Evolutionary conservation across 2,888 invertebrate species (phyloP).

Genomic region (Hyppa rectilinea): DNA sequence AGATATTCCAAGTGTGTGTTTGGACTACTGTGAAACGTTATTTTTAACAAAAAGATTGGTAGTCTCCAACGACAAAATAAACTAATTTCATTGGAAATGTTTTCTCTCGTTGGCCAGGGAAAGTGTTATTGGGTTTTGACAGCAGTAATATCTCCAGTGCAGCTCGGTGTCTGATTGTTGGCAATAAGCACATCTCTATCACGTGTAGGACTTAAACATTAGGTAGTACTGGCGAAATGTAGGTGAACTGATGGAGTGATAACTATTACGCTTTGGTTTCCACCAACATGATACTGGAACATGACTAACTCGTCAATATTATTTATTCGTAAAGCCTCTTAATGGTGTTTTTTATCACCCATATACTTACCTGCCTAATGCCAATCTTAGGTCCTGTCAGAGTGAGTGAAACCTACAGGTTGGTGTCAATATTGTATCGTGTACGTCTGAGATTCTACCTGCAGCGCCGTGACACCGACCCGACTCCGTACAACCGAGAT

Average conservation of each 20-base stretch:
- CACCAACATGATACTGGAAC: neutral
- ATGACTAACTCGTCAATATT: neutral
- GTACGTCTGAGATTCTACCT: conserved; percentile 58
- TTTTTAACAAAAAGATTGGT: no score
- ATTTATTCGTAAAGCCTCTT: neutral
- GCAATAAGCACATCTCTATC: neutral
- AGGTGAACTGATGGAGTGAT: neutral
- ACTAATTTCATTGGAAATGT: neutral
- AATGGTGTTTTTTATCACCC: no score
- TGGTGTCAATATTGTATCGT: conserved; percentile 64
- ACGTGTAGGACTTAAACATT: neutral
- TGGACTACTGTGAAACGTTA: conserved; percentile 20
- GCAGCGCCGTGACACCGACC: conserved; percentile 52
- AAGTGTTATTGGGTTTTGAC: neutral
- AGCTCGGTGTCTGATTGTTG: neutral
- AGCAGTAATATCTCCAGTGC: neutral
- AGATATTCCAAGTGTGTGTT: conserved; percentile 42
- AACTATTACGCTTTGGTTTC: neutral
- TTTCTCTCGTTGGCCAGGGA: neutral
- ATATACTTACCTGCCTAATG: neutral
- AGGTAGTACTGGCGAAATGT: neutral
- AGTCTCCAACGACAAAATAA: neutral
- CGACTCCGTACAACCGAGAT: conserved; percentile 63
- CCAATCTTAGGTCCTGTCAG: neutral
- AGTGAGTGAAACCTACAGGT: conserved; percentile 36